Base-by-base conservation (phyloP, 1,140 invertebrate genomes). In the Anastrepha ludens region DNA sequence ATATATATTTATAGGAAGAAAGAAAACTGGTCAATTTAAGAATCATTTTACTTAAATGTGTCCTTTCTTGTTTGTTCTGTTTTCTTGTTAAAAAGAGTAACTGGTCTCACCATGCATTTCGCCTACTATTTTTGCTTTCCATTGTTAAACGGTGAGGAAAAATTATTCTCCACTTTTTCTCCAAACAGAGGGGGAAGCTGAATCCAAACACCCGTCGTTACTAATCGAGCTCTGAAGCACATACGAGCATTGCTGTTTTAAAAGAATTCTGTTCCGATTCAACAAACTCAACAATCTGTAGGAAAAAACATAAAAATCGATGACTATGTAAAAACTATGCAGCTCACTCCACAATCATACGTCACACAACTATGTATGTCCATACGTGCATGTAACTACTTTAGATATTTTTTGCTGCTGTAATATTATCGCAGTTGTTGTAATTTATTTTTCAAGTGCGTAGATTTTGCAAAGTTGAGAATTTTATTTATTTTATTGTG, bases 401-500 rank as follows among this genome's bases (percentile, higher is more conserved):
- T 15, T 17, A 62, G 60, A 13, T 17, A 15, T 6, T 55, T 29
- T 81, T 81, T 81, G 74, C 55, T 81, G 74, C 55, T 81, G 74
- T 81, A 81, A 81, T 81, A 55, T 81, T 55, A 81, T 81, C 55
- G 74, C 74, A 81, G 74, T 81, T 81, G 74, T 81, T 81, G 74
- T 81, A 81, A 81, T 81, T 81, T 81, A 81, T 81, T 81, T 62
- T 81, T 81, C 74, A 81, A 81, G 74, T 81, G n/a, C 47, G 74
- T 47, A 81, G 44, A 81, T 81, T 81, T 81, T 81, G 74, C 74
- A 81, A 81, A 81, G 74, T 81, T 81, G 74, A 58, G 74, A 81
- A 81, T 81, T 81, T 81, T 81, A 81, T 81, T 81, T 81, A 81
- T 81, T 81, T 81, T 81, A 81, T 81, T 81, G 74, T 55, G 47